phyloP scores from a whole-genome alignment of 2,888 invertebrate genomes.

The Trichogramma evanescens region DNA sequence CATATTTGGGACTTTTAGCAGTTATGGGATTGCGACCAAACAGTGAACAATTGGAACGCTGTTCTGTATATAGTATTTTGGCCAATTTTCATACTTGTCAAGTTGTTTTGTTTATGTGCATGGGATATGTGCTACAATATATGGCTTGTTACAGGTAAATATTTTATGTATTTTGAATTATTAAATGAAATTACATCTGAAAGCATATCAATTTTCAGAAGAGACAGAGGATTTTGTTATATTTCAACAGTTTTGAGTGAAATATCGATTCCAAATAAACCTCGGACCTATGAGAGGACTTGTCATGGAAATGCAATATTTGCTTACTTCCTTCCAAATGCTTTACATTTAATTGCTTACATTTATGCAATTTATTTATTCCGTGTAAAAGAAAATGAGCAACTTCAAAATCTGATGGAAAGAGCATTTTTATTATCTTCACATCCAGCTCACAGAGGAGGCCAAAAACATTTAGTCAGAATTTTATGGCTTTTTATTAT shows the following conservation, averaged over 20 bases:
- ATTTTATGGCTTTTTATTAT: conserved; percentile 68
- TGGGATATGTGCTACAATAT: conserved; percentile 71
- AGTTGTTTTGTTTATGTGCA: conserved; percentile 59
- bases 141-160: conserved; percentile 68
- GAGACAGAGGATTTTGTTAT: conserved; percentile 68
- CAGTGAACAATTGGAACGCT: conserved; percentile 57
- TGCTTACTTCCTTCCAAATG: conserved; percentile 67
- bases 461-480: conserved; percentile 63
- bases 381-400: conserved; percentile 72
- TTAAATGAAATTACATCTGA: background rate
- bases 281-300: conserved; percentile 54
- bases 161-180: background rate
- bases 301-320: conserved; percentile 67
- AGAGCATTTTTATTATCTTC: conserved; percentile 70
- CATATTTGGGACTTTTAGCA: conserved; percentile 67
- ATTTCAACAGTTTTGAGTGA: conserved; percentile 21
- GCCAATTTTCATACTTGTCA: conserved; percentile 64
- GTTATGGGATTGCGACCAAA: conserved; percentile 69
- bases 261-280: conserved; percentile 33
- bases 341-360: conserved; percentile 67
- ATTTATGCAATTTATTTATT: conserved; percentile 67
- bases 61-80: conserved; percentile 55
- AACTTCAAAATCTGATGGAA: conserved; percentile 76
- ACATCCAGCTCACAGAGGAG: conserved; percentile 58
- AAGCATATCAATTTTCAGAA: conserved; percentile 46